phyloP scores from a whole-genome alignment of 2,888 invertebrate genomes.

The Rotaria socialis region DNA sequence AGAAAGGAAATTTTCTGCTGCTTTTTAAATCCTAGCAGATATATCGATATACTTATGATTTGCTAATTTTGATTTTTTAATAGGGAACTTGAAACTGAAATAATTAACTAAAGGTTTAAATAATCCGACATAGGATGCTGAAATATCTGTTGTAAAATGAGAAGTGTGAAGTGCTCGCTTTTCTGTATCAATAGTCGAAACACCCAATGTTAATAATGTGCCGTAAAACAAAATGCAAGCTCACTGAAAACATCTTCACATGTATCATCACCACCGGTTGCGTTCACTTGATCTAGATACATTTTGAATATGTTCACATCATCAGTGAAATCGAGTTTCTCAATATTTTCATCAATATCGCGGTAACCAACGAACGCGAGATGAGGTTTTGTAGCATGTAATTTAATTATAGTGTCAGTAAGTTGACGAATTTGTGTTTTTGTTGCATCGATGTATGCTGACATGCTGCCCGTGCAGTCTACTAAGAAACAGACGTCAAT shows the following conservation, averaged over 20 bases:
- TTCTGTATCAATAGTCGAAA: too few species aligned
- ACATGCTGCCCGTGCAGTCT: conserved; percentile 27
- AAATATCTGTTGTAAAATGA: too few species aligned
- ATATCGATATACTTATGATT: too few species aligned
- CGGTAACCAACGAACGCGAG: conserved; percentile 1
- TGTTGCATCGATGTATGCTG: background rate
- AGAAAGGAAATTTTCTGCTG: too few species aligned
- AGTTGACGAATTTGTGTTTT: background rate
- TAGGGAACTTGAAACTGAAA: too few species aligned
- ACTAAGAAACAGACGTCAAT: conserved; percentile 14
- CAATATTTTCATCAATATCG: background rate
- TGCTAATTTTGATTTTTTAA: too few species aligned
- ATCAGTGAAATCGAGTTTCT: conserved; percentile 11
- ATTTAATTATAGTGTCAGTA: background rate
- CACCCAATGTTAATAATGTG: too few species aligned
- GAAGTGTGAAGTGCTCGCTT: too few species aligned
- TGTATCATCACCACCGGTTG: background rate
- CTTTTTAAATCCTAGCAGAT: too few species aligned
- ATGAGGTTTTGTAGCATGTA: background rate
- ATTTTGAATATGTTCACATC: background rate
- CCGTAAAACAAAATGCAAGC: background rate
- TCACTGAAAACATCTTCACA: conserved; percentile 34
- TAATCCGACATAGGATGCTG: too few species aligned
- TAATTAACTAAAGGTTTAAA: too few species aligned
- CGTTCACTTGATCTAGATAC: background rate